Evolutionary conservation across 2,888 invertebrate species (phyloP), one percentile per base, ranked within the genome.

Genomic region (Diarsia brunnea): DNA sequence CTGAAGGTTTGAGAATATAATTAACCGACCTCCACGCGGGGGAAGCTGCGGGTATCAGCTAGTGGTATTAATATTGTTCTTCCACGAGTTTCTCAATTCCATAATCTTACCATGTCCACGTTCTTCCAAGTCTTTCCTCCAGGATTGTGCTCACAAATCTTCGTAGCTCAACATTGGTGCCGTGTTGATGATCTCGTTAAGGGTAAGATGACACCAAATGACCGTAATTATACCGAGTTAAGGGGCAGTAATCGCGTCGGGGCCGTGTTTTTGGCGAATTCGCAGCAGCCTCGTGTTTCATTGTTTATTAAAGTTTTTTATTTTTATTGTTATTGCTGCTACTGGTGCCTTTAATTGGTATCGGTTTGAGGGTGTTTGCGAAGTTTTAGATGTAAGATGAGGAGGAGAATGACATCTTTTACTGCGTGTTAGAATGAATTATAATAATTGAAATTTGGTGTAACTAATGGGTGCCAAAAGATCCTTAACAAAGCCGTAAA

Each of bases 131-230:
- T 38, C 8, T 49, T 51, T 11, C 16, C 49, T 68, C 14, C 24
- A 8, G 8, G 5, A n/a, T 63, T 60, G 87, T 73, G 87, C 87
- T 74, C 84, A 90, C 78, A 85, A 69, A 71, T 85, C 78, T 91
- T 92, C 90, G 69, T 86, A 88, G 78, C 85, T 92, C 89, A 84
- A 69, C 74, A 82, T 85, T 74, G 83, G 74, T 85, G 75, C 88
- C 86, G 89, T 91, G 92, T 92, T 93, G 93, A 94, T 91, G 93
- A 91, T 93, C 94, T 93, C 94, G 94, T 95, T 95, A 95, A 93
- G 92, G 93, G 94, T 92, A 94, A 95, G 95, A 95, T 94, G 95
- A 96, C 95, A 95, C 95, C 92, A 88, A 96, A 95, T 94, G 94
- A 93, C 95, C 93, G 94, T 95, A 95, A 95, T 95, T 96, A 95